Conservation (phyloP, 2,113 vertebrate genomes). For the Seriola quinqueradiata region DNA sequence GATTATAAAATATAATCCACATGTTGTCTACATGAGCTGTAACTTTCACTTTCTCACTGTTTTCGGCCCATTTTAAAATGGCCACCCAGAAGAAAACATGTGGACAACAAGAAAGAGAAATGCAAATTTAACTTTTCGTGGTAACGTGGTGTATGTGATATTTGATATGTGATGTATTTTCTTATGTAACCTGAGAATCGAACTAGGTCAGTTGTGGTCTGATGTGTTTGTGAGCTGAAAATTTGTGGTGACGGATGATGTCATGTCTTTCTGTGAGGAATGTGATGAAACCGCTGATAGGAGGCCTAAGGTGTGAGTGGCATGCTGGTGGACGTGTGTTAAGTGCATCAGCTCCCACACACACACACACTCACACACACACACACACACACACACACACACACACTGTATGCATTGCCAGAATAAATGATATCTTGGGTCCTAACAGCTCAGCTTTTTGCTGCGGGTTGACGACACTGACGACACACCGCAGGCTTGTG, state of each 20-base stretch:
- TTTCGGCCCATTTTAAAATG: background rate
- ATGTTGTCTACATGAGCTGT: background rate
- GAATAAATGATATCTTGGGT: conserved; percentile 39
- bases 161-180: conserved; percentile 19
- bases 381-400: background rate
- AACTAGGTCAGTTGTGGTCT: background rate
- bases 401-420: conserved; percentile 35
- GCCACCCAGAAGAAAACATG: background rate
- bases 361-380: conserved; percentile 6
- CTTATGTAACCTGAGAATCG: conserved; percentile 2
- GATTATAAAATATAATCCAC: background rate
- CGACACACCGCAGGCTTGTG: conserved; percentile 27
- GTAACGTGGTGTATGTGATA: conserved; percentile 7
- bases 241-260: conserved; percentile 51
- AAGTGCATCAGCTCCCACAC: background rate
- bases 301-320: conserved; percentile 5
- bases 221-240: conserved; percentile 16
- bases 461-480: conserved; percentile 1
- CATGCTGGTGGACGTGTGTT: conserved; percentile 33
- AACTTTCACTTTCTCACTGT: too few species aligned
- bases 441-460: conserved; percentile 59
- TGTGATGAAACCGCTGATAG: conserved; percentile 40
- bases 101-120: background rate
- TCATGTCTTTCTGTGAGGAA: conserved; percentile 54
- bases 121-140: conserved; percentile 10